These are phyloP conservation scores for Nemapogon koenigi DNA, from an alignment of 2,888 invertebrate species.

Conservation along the genomic window DNA sequence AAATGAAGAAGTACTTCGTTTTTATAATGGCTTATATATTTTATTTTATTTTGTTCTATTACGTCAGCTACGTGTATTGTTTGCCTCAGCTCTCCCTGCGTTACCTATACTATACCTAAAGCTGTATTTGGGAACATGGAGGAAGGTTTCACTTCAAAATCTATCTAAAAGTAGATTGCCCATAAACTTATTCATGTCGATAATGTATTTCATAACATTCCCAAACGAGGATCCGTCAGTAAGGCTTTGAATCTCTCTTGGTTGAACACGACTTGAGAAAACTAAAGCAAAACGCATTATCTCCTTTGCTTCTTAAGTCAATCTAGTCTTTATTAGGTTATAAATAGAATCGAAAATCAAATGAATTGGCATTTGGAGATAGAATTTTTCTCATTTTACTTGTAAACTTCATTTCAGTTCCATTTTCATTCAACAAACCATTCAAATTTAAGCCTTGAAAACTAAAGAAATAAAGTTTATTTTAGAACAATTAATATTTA, in stretches of 20 bases:
- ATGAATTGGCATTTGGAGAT: not conserved
- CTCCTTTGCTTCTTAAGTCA: not conserved
- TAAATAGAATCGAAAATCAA: not conserved
- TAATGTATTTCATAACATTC: slow-evolving; percentile 52
- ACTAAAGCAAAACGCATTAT: slow-evolving; percentile 22
- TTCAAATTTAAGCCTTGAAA: slow-evolving; percentile 16
- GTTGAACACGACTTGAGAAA: slow-evolving; percentile 27
- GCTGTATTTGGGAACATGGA: no score
- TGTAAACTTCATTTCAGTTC: slow-evolving; percentile 22
- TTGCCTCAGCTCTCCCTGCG: no score
- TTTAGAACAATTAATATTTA: slow-evolving; percentile 12
- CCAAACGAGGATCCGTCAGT: slow-evolving; percentile 47
- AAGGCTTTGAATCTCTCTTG: slow-evolving; percentile 57
- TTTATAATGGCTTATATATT: no score
- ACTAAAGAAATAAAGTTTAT: slow-evolving; percentile 1
- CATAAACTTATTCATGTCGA: slow-evolving; percentile 42
- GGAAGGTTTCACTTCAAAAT: no score
- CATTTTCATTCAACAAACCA: slow-evolving; percentile 10
- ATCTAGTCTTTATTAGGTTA: not conserved
- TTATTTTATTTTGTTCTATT: no score
- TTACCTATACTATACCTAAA: no score
- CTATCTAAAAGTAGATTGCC: slow-evolving; percentile 4
- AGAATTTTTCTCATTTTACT: not conserved
- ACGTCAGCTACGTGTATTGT: no score
- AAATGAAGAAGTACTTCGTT: no score